Evolutionary conservation across 1,140 invertebrate species (phyloP).

Genomic region (Cotesia glomerata): DNA sequence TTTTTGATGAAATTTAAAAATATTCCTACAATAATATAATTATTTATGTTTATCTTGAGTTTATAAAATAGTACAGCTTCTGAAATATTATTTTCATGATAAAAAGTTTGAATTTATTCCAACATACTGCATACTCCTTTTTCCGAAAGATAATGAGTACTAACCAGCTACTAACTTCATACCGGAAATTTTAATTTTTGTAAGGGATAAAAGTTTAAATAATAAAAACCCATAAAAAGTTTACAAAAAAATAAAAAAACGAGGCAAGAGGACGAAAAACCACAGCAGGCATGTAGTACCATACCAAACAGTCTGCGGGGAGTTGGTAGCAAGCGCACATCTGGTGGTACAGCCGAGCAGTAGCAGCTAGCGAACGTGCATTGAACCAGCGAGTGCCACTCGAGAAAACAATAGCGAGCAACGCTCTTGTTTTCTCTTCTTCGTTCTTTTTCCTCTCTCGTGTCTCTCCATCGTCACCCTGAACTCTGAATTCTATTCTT

Average conservation of each 20-base stretch:
- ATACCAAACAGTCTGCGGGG: constrained; percentile 12
- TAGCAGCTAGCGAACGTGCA: constrained; percentile 46
- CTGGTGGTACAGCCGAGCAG: constrained; percentile 54
- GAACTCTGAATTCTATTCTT: constrained; percentile 53
- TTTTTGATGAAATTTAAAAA: no score
- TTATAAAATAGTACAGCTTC: no score
- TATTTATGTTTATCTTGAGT: no score
- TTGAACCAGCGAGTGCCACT: constrained; percentile 63
- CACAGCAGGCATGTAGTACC: constrained; percentile 4
- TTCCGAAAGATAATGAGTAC: no score
- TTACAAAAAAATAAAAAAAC: constrained; percentile 26
- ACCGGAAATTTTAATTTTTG: no score
- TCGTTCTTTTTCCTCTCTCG: constrained; percentile 24
- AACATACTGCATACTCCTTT: no score
- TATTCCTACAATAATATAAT: no score
- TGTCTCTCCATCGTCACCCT: constrained; percentile 51
- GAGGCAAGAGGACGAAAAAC: constrained; percentile 37
- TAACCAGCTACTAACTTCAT: no score
- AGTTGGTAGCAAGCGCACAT: constrained; percentile 49
- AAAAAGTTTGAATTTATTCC: no score
- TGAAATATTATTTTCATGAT: no score
- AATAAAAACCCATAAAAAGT: not conserved
- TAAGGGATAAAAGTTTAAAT: not conserved
- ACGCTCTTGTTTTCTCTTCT: constrained; percentile 52
- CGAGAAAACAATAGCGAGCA: constrained; percentile 63